Evolutionary conservation across 2,888 invertebrate species (phyloP).

Genomic region (Plebejus anna): DNA sequence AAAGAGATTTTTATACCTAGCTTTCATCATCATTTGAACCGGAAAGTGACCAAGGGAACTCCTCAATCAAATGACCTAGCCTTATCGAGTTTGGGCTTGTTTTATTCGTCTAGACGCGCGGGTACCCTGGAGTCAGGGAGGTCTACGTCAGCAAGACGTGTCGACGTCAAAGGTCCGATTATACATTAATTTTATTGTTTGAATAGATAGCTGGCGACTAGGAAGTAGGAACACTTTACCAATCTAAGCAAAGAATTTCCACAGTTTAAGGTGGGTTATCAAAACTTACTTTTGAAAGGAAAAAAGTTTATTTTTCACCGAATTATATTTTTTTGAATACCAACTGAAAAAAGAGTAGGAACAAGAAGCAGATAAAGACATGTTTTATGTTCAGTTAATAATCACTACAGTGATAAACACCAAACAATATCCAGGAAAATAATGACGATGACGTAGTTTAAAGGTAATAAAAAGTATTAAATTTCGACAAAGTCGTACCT

Average conservation of each 20-base stretch:
- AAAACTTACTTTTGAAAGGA: neutral
- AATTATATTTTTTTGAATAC: neutral
- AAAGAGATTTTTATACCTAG: neutral
- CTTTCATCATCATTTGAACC: neutral
- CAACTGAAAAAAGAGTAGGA: neutral
- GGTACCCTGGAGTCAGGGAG: neutral
- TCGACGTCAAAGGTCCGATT: neutral
- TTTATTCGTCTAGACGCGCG: neutral
- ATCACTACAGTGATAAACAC: neutral
- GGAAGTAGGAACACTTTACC: neutral
- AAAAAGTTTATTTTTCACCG: neutral
- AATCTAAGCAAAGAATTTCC: neutral
- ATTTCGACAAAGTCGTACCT: neutral
- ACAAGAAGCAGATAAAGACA: too few species aligned
- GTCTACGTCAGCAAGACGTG: neutral
- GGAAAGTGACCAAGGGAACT: neutral
- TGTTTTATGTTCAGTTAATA: neutral
- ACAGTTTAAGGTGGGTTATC: too few species aligned
- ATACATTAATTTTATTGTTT: neutral
- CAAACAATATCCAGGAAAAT: conserved; percentile 3
- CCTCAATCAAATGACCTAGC: neutral
- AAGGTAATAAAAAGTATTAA: conserved; percentile 3
- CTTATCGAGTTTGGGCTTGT: neutral
- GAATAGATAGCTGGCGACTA: neutral
- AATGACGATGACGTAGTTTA: conserved; percentile 18